Evolutionary conservation across 2,797 vertebrate genomes (phyloP), one percentile per base, ranked within the genome.

Genomic region (Peromyscus nudipes): DNA sequence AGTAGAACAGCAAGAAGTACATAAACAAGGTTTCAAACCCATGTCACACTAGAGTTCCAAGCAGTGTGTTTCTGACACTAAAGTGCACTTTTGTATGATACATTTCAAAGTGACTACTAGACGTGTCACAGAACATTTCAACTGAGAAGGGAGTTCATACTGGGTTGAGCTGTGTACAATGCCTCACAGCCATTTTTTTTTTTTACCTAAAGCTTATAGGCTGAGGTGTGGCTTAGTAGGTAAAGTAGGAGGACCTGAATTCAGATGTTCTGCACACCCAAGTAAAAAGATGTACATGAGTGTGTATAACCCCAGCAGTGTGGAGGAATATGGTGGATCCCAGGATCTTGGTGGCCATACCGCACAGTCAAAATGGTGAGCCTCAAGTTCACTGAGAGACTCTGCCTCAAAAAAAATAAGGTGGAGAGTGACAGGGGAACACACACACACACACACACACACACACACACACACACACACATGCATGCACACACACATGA

Each of bases 91-190:
- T 94, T 92, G 69, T 71, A 71, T 31, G 16, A 2, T 49, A 8
- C n/a, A 57, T 71, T 92, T 77, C 43, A 57, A 81, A 65, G 31
- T 65, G 86, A 84, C 40, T 46, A 76, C 10, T 76, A 77, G 92
- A 52, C 76, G 55, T 82, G 52, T 90, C 90, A 73, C 6, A 77
- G 60, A 85, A 73, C 71, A 60, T 77, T 92, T 92, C n/a, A 75
- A 34, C 67, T 19, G 57, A 84, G 19, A 11, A 17, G 31, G 73
- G 91, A 93, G 52, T 69, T 43, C 1, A 46, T 49, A 21, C 69
- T 31, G 75, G 62, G 9, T 14, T 13, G 7, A 71, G 64, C 4
- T 65, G 21, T 25, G 34, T 49, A 73, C 76, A 65, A 49, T 52
- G 65, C 40, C 55, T 89, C 55, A 89, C 13, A 65, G 6, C 16